Conservation (phyloP, 2,113 vertebrate species). For the Cephalopholis sonnerati region DNA sequence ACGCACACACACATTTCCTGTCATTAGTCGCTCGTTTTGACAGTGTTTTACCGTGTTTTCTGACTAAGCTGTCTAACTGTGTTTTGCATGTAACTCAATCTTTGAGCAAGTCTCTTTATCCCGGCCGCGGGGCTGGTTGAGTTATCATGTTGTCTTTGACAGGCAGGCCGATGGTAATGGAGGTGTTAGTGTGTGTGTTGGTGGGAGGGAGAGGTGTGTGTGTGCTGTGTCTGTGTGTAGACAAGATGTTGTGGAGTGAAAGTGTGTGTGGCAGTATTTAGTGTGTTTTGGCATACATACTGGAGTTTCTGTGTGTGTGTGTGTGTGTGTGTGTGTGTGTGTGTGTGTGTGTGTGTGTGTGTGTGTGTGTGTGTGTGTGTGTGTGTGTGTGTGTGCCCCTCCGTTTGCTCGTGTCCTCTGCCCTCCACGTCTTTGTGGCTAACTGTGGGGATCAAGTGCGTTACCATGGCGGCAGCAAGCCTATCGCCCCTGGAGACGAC, state of each 20-base stretch:
- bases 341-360: background rate
- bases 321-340: background rate
- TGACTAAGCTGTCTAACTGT: slow-evolving; percentile 45
- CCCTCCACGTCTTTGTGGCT: slow-evolving; percentile 67
- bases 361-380: too few species aligned
- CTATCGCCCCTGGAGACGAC: slow-evolving; percentile 62
- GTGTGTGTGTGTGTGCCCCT: background rate
- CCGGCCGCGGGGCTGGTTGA: slow-evolving; percentile 50
- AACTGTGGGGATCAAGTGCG: slow-evolving; percentile 70
- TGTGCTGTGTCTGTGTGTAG: background rate
- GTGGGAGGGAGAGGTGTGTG: background rate
- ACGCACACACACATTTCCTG: background rate
- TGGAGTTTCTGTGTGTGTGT: background rate
- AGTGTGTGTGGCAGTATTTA: background rate
- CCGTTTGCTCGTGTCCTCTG: slow-evolving; percentile 14
- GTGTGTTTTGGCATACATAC: background rate
- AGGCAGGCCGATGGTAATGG: slow-evolving; percentile 50
- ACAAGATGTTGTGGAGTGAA: background rate
- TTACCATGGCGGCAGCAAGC: slow-evolving; percentile 67
- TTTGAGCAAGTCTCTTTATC: slow-evolving; percentile 34
- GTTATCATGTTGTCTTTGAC: slow-evolving; percentile 57
- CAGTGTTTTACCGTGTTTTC: slow-evolving; percentile 35
- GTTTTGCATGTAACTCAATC: slow-evolving; percentile 63
- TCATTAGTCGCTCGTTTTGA: slow-evolving; percentile 37
- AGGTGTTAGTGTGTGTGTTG: slow-evolving; percentile 61